Evolutionary conservation across 2,888 invertebrate genomes (phyloP).

Genomic region (Chrysolina oricalcia): DNA sequence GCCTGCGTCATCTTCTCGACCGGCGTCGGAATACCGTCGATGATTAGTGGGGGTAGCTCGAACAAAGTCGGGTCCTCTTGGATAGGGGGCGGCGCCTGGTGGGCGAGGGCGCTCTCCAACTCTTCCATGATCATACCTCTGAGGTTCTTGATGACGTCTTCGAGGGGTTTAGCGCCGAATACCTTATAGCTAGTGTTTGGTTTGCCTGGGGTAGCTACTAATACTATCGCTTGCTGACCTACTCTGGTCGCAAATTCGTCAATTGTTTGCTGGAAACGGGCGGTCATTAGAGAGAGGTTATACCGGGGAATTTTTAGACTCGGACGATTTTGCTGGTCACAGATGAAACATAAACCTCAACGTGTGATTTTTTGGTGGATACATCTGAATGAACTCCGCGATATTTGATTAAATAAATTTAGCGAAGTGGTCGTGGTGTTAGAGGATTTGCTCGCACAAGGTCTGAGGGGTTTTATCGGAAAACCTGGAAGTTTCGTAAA

Average conservation of each 20-base stretch:
- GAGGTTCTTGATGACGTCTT: conserved; percentile 94
- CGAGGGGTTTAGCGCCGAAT: conserved; percentile 96
- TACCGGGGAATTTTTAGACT: conserved; percentile 53
- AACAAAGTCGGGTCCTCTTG: conserved; percentile 94
- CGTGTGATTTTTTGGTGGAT: no score
- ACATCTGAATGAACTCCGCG: no score
- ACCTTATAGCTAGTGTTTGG: conserved; percentile 97
- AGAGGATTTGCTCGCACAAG: no score
- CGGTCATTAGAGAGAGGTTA: background rate
- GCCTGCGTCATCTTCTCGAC: conserved; percentile 99
- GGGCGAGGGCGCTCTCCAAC: conserved; percentile 92
- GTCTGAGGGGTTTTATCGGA: no score
- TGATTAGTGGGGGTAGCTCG: conserved; percentile 95
- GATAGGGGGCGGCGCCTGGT: conserved; percentile 90
- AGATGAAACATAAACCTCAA: no score
- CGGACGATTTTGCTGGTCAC: background rate
- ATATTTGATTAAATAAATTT: no score
- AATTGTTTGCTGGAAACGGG: conserved; percentile 84
- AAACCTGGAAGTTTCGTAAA: no score
- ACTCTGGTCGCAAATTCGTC: conserved; percentile 98
- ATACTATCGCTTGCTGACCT: conserved; percentile 96
- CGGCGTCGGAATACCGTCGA: conserved; percentile 98
- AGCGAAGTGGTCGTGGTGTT: no score
- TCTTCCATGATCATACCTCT: conserved; percentile 96
- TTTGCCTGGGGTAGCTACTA: conserved; percentile 97